phyloP scores from a whole-genome alignment of 2,113 vertebrate species.

The Pangasianodon hypophthalmus region DNA sequence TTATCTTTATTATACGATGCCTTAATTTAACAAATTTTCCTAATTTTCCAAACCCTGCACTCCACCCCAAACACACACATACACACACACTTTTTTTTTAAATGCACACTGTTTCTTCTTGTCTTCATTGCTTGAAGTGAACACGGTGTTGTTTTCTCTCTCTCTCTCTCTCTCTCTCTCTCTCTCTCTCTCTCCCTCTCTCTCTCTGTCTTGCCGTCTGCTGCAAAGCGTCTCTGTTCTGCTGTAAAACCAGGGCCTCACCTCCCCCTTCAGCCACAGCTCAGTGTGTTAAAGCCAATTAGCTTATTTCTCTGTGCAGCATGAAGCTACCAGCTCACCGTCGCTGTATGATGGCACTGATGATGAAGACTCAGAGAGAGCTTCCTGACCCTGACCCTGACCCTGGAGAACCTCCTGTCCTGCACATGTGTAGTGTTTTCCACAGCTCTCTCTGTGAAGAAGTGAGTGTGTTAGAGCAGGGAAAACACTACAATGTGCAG shows the following conservation, averaged over 20 bases:
- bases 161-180: slow-evolving; percentile 2
- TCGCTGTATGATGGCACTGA: not conserved
- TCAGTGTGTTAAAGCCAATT: not conserved
- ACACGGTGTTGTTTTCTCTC: not conserved
- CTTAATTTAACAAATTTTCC: not conserved
- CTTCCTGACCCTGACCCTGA: not conserved
- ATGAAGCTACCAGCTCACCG: not conserved
- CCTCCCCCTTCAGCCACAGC: not conserved
- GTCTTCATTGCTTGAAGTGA: not conserved
- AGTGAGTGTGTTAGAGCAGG: not conserved
- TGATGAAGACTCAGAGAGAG: not conserved
- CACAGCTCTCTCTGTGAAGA: not conserved
- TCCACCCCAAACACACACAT: too few species aligned
- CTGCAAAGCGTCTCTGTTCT: not conserved
- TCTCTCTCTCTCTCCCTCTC: not conserved
- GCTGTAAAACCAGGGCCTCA: not conserved
- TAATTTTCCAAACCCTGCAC: too few species aligned
- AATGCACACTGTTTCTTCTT: not conserved
- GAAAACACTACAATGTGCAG: not conserved
- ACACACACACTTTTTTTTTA: not conserved
- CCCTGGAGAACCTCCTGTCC: not conserved
- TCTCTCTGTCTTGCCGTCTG: not conserved
- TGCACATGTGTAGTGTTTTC: not conserved
- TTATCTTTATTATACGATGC: not conserved
- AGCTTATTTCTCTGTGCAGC: not conserved